Evolutionary conservation across 64 coral and sea anemone genomes (phyloP).

Genomic region (Stichodactyla helianthus): DNA sequence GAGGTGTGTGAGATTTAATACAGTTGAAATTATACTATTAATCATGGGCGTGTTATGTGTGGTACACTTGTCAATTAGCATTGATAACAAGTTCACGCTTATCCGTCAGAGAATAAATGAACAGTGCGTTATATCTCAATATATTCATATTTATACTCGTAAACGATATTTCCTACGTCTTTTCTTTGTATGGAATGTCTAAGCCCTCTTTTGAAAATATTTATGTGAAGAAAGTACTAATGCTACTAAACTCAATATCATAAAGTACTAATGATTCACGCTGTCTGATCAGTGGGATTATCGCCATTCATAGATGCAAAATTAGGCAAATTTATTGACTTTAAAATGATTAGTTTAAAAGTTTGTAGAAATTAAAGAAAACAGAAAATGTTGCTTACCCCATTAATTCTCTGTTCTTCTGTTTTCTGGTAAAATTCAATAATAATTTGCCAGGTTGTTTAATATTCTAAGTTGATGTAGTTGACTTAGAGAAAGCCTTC

Average conservation of each 20-base stretch:
- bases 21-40: not conserved
- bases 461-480: not conserved
- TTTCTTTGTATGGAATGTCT: not conserved
- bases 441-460: not conserved
- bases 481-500: not conserved
- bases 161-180: not conserved
- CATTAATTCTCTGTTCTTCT: not conserved
- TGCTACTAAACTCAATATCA: not conserved
- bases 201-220: not conserved
- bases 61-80: not conserved
- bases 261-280: too few relatives aligned
- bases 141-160: not conserved
- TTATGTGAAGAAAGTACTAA: not conserved
- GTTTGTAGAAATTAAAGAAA: not conserved
- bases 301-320: too few relatives aligned
- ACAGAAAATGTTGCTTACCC: not conserved
- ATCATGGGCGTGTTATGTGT: too few relatives aligned
- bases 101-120: not conserved
- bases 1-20: too few relatives aligned
- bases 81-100: not conserved
- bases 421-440: not conserved
- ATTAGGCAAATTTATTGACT: too few relatives aligned
- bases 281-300: too few relatives aligned
- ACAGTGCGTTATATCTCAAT: not conserved
- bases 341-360: too few relatives aligned